Base-by-base conservation (phyloP, 2,888 invertebrate genomes). In the Stratiomys singularior region DNA sequence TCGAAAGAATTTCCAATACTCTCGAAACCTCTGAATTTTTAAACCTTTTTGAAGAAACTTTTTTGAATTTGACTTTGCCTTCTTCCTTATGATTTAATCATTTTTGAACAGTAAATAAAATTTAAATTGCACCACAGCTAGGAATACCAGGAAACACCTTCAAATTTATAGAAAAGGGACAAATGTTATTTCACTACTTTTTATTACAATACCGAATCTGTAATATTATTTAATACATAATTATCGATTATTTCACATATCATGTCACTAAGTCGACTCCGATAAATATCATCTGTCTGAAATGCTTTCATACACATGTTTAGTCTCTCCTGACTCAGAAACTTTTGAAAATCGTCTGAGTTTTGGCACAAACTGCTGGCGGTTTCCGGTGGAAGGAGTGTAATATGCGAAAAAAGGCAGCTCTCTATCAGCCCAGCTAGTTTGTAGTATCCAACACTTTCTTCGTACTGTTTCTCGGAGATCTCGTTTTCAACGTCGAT, bases 231-330 rank as follows among this genome's bases (percentile, higher is more conserved):
- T 37, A 37, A 37, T 5, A 52, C 52, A 15, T 52, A 52, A 15
- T 13, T 86, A 80, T 89, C 88, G 64, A 90, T 85, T 76, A 91
- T 87, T 83, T 91, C 91, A 81, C 89, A 87, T 78, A 91, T 86
- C 83, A 91, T 87, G 81, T 89, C 88, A 78, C 88, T 85, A 27
- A 91, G 83, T 76, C 89, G 89, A 58, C 85, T 83, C 79, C 86
- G 88, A 82, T 90, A 92, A 18, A 88, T 81, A 1, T 83, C 80
- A 84, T 91, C 89, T 1, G 82, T 83, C 2, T 87, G 82, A 84
- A 91, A 91, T 83, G 90, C 90, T 81, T 87, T 86, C 77, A 88
- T 83, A 69, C 92, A 89, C 81, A 90, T 90, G 21, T 88, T 84
- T 5, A 88, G 88, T 82, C 91, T 89, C 81, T 90, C 88, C 44